A percentile compares a stretch with the other conserved stretches of the same genome.
phyloP scores from a whole-genome alignment of 2,113 vertebrate species.

The Corythornis madagascariensis region DNA sequence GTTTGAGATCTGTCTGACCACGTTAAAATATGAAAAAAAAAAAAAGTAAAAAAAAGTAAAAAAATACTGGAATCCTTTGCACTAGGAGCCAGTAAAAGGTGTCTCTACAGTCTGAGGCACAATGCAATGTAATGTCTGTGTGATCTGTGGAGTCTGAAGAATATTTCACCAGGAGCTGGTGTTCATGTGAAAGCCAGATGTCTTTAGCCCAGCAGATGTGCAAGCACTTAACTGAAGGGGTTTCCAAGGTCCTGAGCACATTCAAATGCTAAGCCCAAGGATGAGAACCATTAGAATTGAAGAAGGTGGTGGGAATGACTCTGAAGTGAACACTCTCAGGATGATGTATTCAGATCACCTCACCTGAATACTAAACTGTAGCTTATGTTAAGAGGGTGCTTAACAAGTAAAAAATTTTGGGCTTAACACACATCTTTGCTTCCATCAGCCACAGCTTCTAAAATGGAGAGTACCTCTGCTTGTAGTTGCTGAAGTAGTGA shows the following conservation, averaged over 20 bases:
- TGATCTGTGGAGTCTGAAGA: neutral
- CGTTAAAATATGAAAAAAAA: neutral
- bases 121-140: neutral
- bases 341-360: neutral
- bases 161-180: neutral
- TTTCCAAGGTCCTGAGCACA: neutral
- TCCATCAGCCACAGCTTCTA: neutral
- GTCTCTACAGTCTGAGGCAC: neutral
- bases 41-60: too few species aligned
- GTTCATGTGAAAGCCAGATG: neutral
- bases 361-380: neutral
- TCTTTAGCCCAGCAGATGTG: neutral
- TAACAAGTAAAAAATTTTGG: neutral
- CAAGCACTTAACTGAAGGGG: neutral
- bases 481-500: neutral
- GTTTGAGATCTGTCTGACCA: neutral
- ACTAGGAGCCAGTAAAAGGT: neutral
- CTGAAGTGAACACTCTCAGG: neutral
- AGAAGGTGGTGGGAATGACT: neutral
- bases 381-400: neutral
- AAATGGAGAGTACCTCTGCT: neutral
- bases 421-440: neutral
- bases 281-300: neutral
- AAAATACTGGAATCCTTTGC: neutral
- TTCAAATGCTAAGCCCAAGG: neutral